These are phyloP conservation scores for Danaus plexippus DNA, from an alignment of 1,140 invertebrate genomes.

Conservation along the genomic window DNA sequence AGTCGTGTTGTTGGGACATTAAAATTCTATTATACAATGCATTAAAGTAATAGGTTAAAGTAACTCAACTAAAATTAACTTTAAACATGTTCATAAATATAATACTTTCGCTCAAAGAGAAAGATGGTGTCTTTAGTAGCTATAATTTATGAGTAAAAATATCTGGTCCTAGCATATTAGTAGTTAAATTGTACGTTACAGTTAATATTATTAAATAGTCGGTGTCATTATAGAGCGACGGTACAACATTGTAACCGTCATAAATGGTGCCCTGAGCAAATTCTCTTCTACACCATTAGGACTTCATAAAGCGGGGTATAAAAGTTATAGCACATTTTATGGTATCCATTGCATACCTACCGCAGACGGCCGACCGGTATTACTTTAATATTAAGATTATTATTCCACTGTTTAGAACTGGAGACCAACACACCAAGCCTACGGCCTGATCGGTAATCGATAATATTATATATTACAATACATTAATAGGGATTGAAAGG, in stretches of 20 bases:
- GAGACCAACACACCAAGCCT: too few relatives aligned
- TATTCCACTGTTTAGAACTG: too few relatives aligned
- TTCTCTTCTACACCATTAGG: constrained; percentile 35
- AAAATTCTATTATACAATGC: background rate
- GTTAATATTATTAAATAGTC: constrained; percentile 1
- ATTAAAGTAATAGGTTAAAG: too few relatives aligned
- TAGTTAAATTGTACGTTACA: background rate
- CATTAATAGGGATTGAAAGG: too few relatives aligned
- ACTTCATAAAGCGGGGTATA: constrained; percentile 39
- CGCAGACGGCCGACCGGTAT: constrained; percentile 19
- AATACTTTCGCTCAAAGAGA: too few relatives aligned
- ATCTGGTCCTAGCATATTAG: background rate
- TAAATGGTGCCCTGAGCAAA: constrained; percentile 26
- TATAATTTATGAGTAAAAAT: too few relatives aligned
- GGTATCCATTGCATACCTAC: constrained; percentile 32
- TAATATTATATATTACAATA: too few relatives aligned
- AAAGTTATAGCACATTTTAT: constrained; percentile 34
- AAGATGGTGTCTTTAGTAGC: too few relatives aligned
- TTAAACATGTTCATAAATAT: too few relatives aligned
- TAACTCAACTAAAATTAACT: too few relatives aligned
- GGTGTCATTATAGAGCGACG: background rate
- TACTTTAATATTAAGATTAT: too few relatives aligned
- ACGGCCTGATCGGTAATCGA: too few relatives aligned
- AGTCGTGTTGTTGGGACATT: constrained; percentile 8
- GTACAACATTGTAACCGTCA: constrained; percentile 27